Conservation (phyloP, 2,113 vertebrate species). For the Cebidichthys violaceus region DNA sequence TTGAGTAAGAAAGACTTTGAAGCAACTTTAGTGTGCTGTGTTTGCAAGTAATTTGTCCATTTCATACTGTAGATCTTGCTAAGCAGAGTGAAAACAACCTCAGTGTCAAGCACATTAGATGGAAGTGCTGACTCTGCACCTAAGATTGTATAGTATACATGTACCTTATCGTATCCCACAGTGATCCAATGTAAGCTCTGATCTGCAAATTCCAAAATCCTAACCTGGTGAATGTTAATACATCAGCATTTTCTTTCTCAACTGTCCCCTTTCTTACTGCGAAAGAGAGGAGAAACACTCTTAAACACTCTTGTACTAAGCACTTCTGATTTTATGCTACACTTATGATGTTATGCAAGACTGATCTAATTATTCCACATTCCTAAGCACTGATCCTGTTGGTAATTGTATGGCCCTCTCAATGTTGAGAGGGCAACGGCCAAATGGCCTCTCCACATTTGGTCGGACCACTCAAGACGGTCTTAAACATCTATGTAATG, state of each 20-base stretch:
- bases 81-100: slow-evolving; percentile 37
- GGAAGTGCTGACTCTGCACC: slow-evolving; percentile 49
- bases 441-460: background rate
- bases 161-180: slow-evolving; percentile 14
- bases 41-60: slow-evolving; percentile 29
- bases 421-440: background rate
- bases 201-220: slow-evolving; percentile 30
- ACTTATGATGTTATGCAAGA: background rate
- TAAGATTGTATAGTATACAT: background rate
- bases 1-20: background rate
- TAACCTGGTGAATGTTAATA: slow-evolving; percentile 18
- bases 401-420: background rate
- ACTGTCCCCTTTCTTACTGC: background rate
- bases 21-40: background rate
- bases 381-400: background rate
- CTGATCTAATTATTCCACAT: slow-evolving; percentile 2
- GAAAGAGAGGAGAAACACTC: slow-evolving; percentile 5
- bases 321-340: background rate
- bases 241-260: slow-evolving; percentile 4
- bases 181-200: slow-evolving; percentile 41
- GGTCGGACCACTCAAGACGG: background rate
- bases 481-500: background rate
- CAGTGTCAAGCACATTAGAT: slow-evolving; percentile 25
- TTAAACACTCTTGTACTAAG: background rate
- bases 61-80: slow-evolving; percentile 33